A percentile compares a stretch with the other conserved stretches of the same genome.
Conservation (phyloP, 2,113 vertebrate genomes). For the Promerops cafer region DNA sequence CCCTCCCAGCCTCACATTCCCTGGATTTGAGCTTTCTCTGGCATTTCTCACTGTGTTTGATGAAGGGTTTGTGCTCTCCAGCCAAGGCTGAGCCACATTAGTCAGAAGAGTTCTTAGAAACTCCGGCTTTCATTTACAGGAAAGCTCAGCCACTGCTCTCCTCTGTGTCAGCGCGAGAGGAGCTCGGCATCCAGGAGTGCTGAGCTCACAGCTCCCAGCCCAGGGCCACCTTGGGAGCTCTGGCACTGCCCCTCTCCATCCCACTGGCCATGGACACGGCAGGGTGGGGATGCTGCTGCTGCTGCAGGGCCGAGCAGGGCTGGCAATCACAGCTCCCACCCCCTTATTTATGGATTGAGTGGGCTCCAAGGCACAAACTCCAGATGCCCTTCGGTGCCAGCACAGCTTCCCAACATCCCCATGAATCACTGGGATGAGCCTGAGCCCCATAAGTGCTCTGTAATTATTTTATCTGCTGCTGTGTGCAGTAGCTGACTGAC, state of each 20-base stretch:
- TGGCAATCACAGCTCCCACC: background rate
- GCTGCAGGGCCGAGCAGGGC: background rate
- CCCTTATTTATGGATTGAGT: background rate
- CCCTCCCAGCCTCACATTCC: background rate
- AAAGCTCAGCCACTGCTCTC: background rate
- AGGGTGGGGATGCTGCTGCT: background rate
- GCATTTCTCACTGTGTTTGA: background rate
- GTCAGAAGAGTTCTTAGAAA: background rate
- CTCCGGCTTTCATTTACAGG: background rate
- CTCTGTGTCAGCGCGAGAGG: background rate
- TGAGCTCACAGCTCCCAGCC: background rate
- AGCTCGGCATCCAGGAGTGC: background rate
- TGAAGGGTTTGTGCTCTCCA: background rate
- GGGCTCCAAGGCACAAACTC: background rate
- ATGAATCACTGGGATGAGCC: background rate
- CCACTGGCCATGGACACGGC: background rate
- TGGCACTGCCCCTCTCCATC: background rate
- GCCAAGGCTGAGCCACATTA: background rate
- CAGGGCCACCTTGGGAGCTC: background rate
- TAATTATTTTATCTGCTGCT: background rate
- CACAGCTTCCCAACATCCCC: background rate
- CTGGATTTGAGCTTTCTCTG: background rate
- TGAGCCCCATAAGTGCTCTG: background rate
- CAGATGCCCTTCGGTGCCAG: accelerated
- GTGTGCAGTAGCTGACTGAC: background rate